Conservation (phyloP, 1,140 invertebrate species). For the Phenacoccus solenopsis region DNA sequence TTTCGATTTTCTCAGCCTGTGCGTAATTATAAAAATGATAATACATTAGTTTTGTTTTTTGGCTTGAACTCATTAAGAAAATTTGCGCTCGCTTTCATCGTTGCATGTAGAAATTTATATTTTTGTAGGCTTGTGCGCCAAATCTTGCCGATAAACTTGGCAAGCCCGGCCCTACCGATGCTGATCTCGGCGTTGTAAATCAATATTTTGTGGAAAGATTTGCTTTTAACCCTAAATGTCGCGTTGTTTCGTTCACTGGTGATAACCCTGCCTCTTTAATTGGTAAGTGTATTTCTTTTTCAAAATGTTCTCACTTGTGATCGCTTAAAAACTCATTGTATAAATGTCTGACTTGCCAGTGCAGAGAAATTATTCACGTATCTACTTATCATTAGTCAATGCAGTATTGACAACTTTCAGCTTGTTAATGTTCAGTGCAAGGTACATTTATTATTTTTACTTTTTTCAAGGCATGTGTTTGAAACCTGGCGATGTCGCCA, state of each 20-base stretch:
- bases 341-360: too few relatives aligned
- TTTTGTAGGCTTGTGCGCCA: conserved; percentile 37
- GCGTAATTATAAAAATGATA: too few relatives aligned
- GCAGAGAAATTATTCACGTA: too few relatives aligned
- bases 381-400: too few relatives aligned
- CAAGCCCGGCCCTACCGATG: conserved; percentile 50
- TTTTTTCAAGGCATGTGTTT: conserved; percentile 72
- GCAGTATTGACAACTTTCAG: too few relatives aligned
- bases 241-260: conserved; percentile 79
- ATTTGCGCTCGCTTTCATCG: background rate
- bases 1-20: too few relatives aligned
- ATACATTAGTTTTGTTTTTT: too few relatives aligned
- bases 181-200: conserved; percentile 56
- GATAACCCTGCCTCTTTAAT: conserved; percentile 82
- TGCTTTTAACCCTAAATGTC: conserved; percentile 64
- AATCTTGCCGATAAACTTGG: conserved; percentile 57
- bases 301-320: background rate
- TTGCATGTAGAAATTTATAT: conserved; percentile 9
- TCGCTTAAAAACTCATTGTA: too few relatives aligned
- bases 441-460: too few relatives aligned
- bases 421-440: too few relatives aligned
- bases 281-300: conserved; percentile 39
- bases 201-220: conserved; percentile 48
- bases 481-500: conserved; percentile 63
- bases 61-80: too few relatives aligned